Percentiles rank a stretch among this genome's conserved stretches.
phyloP scores from a whole-genome alignment of 2,888 invertebrate genomes.

The Tholera decimalis region DNA sequence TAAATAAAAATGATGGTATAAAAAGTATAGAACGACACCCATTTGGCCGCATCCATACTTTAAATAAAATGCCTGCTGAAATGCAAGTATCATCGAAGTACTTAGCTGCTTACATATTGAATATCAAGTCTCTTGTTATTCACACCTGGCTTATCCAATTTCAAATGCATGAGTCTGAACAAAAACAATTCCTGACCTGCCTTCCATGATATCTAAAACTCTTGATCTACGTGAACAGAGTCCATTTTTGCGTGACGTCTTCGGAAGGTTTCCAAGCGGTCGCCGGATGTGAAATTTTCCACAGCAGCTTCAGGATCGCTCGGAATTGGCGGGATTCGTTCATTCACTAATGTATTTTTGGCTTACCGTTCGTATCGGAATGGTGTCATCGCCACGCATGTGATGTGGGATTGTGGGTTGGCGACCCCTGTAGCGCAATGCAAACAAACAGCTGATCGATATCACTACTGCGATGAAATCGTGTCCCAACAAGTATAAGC shows the following conservation, averaged over 20 bases:
- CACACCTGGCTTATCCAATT: slow-evolving; percentile 48
- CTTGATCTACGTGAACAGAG: slow-evolving; percentile 59
- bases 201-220: slow-evolving; percentile 37
- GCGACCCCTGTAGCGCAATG: slow-evolving; percentile 80
- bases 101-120: slow-evolving; percentile 31
- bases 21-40: no score
- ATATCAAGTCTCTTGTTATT: slow-evolving; percentile 43
- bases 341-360: slow-evolving; percentile 85
- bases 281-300: slow-evolving; percentile 88
- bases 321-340: slow-evolving; percentile 73
- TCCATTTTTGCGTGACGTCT: slow-evolving; percentile 68
- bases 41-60: no score
- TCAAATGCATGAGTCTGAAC: slow-evolving; percentile 27
- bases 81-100: slow-evolving; percentile 12
- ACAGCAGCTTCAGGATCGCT: slow-evolving; percentile 77
- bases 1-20: slow-evolving; percentile 20
- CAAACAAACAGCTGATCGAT: slow-evolving; percentile 88
- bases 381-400: slow-evolving; percentile 81
- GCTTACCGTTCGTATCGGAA: slow-evolving; percentile 75
- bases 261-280: slow-evolving; percentile 70
- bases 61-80: slow-evolving; percentile 15
- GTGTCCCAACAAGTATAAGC: slow-evolving; percentile 62
- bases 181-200: slow-evolving; percentile 37
- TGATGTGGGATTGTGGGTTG: slow-evolving; percentile 82
- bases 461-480: slow-evolving; percentile 70